Conservation (phyloP, 1,140 invertebrate species). For the Venturia canescens region DNA sequence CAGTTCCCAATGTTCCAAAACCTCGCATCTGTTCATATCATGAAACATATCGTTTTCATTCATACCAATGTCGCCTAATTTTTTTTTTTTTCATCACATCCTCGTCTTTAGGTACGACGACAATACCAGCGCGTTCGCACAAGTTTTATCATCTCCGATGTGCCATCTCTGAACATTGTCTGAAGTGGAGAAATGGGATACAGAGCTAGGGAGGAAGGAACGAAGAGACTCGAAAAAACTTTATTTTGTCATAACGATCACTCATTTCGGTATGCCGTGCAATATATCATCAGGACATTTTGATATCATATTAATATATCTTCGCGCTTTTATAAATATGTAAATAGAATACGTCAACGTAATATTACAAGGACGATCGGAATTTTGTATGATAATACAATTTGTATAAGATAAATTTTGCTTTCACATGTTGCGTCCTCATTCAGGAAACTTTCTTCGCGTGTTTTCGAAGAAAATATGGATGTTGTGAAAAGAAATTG, state of each 20-base stretch:
- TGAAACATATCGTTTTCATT: slow-evolving; percentile 27
- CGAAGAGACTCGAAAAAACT: slow-evolving; percentile 43
- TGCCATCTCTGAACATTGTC: slow-evolving; percentile 68
- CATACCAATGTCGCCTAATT: slow-evolving; percentile 16
- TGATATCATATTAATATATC: neutral
- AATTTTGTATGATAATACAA: too few species aligned
- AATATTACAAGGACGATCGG: too few species aligned
- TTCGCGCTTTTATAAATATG: neutral
- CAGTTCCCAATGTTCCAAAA: neutral
- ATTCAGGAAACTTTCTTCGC: too few species aligned
- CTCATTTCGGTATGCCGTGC: neutral
- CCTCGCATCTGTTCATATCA: slow-evolving; percentile 31
- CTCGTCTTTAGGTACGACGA: slow-evolving; percentile 68
- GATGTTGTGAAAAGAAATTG: too few species aligned
- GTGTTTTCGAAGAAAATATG: too few species aligned
- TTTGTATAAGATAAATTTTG: too few species aligned
- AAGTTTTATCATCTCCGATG: slow-evolving; percentile 58
- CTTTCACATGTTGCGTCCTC: too few species aligned
- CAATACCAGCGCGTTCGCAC: slow-evolving; percentile 47
- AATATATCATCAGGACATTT: slow-evolving; percentile 34
- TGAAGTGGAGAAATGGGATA: neutral
- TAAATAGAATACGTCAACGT: too few species aligned
- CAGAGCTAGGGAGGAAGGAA: slow-evolving; percentile 17
- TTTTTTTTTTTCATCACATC: slow-evolving; percentile 33
- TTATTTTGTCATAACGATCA: slow-evolving; percentile 31